These are phyloP conservation scores for Cataglyphis hispanica DNA, from an alignment of 1,140 invertebrate genomes.

Conservation along the genomic window DNA sequence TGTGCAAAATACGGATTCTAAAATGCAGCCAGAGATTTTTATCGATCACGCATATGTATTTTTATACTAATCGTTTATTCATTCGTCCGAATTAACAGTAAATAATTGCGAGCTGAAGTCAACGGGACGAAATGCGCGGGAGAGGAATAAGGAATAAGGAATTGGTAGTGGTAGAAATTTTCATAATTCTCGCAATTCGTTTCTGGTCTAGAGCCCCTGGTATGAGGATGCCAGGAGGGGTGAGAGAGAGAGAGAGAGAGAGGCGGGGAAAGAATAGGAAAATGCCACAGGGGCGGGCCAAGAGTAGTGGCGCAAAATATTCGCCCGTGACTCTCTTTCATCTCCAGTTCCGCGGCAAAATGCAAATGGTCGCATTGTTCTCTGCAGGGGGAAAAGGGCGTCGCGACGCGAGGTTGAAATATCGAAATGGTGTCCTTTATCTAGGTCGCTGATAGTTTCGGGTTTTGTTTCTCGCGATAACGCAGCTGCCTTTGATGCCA, in stretches of 20 bases:
- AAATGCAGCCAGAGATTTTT: not conserved
- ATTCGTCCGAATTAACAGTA: conserved; percentile 32
- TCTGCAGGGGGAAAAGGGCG: conserved; percentile 11
- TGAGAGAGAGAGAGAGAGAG: not conserved
- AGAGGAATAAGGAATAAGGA: not conserved
- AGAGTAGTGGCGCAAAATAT: conserved; percentile 60
- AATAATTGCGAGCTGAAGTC: conserved; percentile 28
- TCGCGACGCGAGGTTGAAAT: conserved; percentile 46
- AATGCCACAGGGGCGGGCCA: conserved; percentile 41
- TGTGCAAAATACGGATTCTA: not conserved
- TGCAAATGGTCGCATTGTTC: conserved; percentile 69
- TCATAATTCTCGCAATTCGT: conserved; percentile 67
- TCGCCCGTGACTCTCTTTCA: conserved; percentile 65
- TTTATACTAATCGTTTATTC: not conserved
- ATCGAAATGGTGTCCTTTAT: conserved; percentile 60
- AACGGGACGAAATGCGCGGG: not conserved
- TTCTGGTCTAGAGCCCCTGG: conserved; percentile 40
- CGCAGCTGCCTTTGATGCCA: conserved; percentile 44
- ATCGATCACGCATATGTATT: not conserved
- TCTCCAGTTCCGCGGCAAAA: conserved; percentile 67
- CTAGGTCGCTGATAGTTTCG: conserved; percentile 54
- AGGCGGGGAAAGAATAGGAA: not conserved
- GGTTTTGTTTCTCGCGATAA: conserved; percentile 46
- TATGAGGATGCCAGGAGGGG: not conserved
- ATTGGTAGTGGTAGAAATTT: conserved; percentile 37